Evolutionary conservation across 2,888 invertebrate genomes (phyloP), one percentile per base, ranked within the genome.

Genomic region (Parnassius mnemosyne): DNA sequence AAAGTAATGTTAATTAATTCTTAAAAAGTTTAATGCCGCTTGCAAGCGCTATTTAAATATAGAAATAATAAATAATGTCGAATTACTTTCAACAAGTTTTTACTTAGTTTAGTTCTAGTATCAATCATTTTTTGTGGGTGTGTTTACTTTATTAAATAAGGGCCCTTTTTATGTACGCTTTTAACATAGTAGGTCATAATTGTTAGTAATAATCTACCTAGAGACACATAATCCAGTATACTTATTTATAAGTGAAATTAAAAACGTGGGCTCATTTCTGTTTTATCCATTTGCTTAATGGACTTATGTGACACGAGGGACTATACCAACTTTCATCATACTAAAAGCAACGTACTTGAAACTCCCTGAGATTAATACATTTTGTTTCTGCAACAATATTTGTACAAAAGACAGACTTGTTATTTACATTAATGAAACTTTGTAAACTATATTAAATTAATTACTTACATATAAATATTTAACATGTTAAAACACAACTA

Each of bases 281-380:
- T 83, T 79, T 71, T 83, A 83, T 85, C 85, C 88, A 89, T 90
- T 89, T 90, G 80, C 83, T 79, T 90, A 90, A 89, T 89, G 90
- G 88, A 86, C 85, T 85, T 85, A 85, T 85, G 83, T 76, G 84
- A 83, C 89, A 83, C 89, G 70, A 78, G 89, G 89, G 89, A 85
- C 82, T 83, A 77, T 69, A 83, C 79, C 76, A 80, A 89, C 87
- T 88, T 89, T 89, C 88, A 89, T 89, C 87, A 88, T 80, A 87
- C 88, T 89, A 88, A 89, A 90, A 89, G 88, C 89, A 83, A 79
- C 84, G 83, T 85, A 87, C 84, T 80, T 84, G 83, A 86, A 85
- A 88, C 85, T 78, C 83, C 85, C 80, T 79, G 81, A 84, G 84
- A 89, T 87, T 89, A 89, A 86, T 89, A 88, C 81, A 85, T 78